Evolutionary conservation across 2,888 invertebrate species (phyloP).

Genomic region (Drosophila macrospina): DNA sequence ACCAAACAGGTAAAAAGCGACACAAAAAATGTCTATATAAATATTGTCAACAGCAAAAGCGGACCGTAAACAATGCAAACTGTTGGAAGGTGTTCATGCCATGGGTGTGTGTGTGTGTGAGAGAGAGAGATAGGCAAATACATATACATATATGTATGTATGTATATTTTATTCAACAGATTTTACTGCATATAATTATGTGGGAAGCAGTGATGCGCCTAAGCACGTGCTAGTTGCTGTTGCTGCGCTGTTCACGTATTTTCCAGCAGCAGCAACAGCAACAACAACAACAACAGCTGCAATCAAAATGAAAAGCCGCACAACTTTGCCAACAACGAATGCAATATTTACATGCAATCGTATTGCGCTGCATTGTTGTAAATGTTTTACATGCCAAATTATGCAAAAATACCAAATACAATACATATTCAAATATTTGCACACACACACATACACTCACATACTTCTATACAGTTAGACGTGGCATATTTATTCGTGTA

Average conservation of each 20-base stretch:
- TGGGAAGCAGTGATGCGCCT: conserved; percentile 40
- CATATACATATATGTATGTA: conserved; percentile 19
- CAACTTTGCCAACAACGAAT: conserved; percentile 67
- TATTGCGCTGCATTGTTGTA: conserved; percentile 67
- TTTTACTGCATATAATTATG: conserved; percentile 70
- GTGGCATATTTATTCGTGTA: conserved; percentile 20
- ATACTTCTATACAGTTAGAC: conserved; percentile 6
- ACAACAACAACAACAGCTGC: conserved; percentile 41
- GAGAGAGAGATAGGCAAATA: conserved; percentile 1
- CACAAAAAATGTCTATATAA: conserved; percentile 34
- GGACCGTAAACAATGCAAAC: conserved; percentile 52
- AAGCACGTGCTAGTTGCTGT: conserved; percentile 47
- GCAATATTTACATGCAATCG: conserved; percentile 73
- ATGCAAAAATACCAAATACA: conserved; percentile 74
- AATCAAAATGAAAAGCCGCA: conserved; percentile 78
- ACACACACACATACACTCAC: conserved; percentile 4
- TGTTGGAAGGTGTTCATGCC: conserved; percentile 2
- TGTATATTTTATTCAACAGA: conserved; percentile 65
- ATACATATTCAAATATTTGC: conserved; percentile 77
- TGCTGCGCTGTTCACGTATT: conserved; percentile 20
- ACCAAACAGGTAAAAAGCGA: conserved; percentile 9
- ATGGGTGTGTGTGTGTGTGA: background rate
- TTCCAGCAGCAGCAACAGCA: conserved; percentile 17
- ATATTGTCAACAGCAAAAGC: conserved; percentile 53
- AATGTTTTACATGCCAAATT: conserved; percentile 82